Base-by-base conservation (phyloP, 92 coral and sea anemone genomes). In the Chrysogorgia sp. region DNA sequence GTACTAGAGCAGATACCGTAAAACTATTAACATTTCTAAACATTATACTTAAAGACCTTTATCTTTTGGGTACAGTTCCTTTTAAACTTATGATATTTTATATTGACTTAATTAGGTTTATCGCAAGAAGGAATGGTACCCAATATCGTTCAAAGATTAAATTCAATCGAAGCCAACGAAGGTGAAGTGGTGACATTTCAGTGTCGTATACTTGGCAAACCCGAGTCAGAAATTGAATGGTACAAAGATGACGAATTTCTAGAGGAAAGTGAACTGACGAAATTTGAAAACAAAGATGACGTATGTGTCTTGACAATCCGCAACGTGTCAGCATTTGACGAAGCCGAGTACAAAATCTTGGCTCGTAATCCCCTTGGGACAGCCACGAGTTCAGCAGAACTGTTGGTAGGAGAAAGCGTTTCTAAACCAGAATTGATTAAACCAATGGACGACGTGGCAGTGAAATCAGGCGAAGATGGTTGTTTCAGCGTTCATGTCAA, bases 301-400 rank as follows among this genome's bases (percentile, higher is more conserved):
- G 78, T 57, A 24, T 74, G 89, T 62, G 84, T 76, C 47, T 59
- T 96, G 67, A 85, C 88, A 31, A 87, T 96, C 76, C 63, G 53
- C 43, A 77, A 81, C 12, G 89, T 90, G 25, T 67, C 81, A 31
- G 75, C 74, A 23, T 85, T 78, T 5, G 99, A 96, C 64, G 97
- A 93, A 56, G 97, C 91, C n/a, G 90, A 90, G 45, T 93, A 90
- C 64, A 90, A 90, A 68, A 83, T 92, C 41, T 81, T 93, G 28
- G 97, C 97, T 20, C 85, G 90, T 31, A 93, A 89, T 72, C 86
- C 86, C 34, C 88, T 81, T 72, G 97, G 97, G 15, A 80, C 84
- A 49, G 96, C 91, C 2, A 80, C 97, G 15, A 83, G 90, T 63
- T 87, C 92, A 35, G 83, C 92, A 4, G 97, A 93, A 74, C 29